phyloP scores from a whole-genome alignment of 2,888 invertebrate genomes.

The Silvanus unidentatus region DNA sequence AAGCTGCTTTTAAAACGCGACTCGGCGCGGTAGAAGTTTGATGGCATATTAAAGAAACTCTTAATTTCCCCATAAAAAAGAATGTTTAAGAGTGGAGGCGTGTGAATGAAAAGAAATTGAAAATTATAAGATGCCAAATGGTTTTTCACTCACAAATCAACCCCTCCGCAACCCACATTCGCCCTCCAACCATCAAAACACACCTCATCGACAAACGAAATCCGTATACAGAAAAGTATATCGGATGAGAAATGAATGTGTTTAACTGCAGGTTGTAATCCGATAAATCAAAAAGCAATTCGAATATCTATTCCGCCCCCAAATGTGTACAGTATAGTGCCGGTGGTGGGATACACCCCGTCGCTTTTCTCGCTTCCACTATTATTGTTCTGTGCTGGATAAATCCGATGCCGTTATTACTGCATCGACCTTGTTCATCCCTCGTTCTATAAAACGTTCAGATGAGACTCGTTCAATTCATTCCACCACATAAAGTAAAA shows the following conservation, averaged over 20 bases:
- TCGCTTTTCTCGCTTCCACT: slow-evolving; percentile 26
- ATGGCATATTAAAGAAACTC: slow-evolving; percentile 32
- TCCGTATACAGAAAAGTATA: not conserved
- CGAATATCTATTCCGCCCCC: slow-evolving; percentile 27
- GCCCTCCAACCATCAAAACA: slow-evolving; percentile 1
- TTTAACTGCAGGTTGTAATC: slow-evolving; percentile 18
- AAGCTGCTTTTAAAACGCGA: too few relatives aligned
- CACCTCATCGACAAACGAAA: not conserved
- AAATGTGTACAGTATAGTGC: too few relatives aligned
- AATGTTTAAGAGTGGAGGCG: slow-evolving; percentile 38
- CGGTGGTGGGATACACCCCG: slow-evolving; percentile 25
- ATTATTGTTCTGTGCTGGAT: slow-evolving; percentile 20
- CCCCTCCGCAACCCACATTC: too few relatives aligned
- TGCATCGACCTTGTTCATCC: slow-evolving; percentile 18
- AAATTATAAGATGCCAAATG: slow-evolving; percentile 34
- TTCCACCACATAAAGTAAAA: slow-evolving; percentile 38
- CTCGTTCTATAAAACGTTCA: too few relatives aligned
- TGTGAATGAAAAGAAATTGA: slow-evolving; percentile 45
- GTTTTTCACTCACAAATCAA: too few relatives aligned
- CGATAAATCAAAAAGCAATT: slow-evolving; percentile 34
- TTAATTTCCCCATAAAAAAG: slow-evolving; percentile 42
- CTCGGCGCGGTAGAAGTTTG: slow-evolving; percentile 13
- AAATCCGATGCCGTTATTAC: slow-evolving; percentile 5
- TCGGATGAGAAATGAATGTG: slow-evolving; percentile 11
- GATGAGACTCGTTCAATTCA: slow-evolving; percentile 30